Percentiles rank a stretch among this genome's conserved stretches.
phyloP scores from a whole-genome alignment of 2,113 vertebrate species.

The Camelus bactrianus region DNA sequence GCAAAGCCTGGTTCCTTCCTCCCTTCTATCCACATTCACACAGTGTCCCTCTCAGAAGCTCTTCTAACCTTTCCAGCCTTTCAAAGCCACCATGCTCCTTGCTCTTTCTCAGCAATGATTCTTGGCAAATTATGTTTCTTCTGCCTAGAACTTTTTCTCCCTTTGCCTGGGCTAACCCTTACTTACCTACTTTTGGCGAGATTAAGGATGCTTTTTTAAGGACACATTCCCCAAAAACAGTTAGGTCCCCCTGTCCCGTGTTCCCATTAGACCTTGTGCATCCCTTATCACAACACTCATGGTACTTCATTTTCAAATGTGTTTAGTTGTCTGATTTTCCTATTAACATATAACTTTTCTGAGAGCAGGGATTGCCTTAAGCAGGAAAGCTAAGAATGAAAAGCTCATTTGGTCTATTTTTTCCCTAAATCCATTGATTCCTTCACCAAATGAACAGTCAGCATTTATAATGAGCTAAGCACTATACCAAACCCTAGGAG shows the following conservation, averaged over 20 bases:
- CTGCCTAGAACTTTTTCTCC: not conserved
- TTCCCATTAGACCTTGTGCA: not conserved
- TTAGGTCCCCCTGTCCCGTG: too few species aligned
- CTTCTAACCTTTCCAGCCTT: not conserved
- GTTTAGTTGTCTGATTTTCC: not conserved
- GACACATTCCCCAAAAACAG: not conserved
- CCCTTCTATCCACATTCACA: not conserved
- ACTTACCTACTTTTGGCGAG: not conserved
- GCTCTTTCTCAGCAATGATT: not conserved
- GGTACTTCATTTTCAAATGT: not conserved
- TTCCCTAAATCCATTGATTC: not conserved
- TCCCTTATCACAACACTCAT: not conserved
- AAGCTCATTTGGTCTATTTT: not conserved
- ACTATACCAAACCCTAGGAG: not conserved
- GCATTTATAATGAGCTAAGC: not conserved
- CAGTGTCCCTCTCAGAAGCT: too few species aligned
- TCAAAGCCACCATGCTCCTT: not conserved
- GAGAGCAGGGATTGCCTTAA: not conserved
- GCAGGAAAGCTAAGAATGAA: not conserved
- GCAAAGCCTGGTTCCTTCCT: not conserved
- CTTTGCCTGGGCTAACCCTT: not conserved
- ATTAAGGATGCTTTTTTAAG: not conserved
- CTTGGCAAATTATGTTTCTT: not conserved
- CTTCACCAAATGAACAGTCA: not conserved
- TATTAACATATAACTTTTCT: not conserved